Conservation (phyloP, 23 tunicate genomes). For the Clavelina lepadiformis region DNA sequence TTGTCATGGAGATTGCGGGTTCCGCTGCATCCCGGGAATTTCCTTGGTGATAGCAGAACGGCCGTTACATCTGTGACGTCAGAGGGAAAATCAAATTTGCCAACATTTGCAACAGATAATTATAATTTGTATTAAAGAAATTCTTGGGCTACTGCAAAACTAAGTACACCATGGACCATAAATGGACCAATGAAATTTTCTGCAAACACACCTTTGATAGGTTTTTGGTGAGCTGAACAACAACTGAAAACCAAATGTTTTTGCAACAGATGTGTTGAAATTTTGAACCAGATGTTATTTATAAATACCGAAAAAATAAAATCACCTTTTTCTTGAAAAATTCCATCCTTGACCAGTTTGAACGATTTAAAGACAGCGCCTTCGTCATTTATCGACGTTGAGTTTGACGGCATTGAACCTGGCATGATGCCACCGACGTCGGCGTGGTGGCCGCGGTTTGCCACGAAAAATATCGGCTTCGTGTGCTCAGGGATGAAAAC, state of each 20-base stretch:
- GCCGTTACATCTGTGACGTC: conserved; percentile 48
- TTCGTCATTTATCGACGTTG: conserved; percentile 75
- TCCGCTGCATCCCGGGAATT: conserved; percentile 83
- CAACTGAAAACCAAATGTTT: too few species aligned
- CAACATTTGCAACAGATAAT: too few species aligned
- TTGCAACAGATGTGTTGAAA: too few species aligned
- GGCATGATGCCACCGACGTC: conserved; percentile 96
- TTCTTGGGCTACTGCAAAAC: too few species aligned
- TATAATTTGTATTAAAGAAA: too few species aligned
- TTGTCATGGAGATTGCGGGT: conserved; percentile 94
- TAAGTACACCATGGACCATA: too few species aligned
- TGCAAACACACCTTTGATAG: too few species aligned
- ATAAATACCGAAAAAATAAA: background rate
- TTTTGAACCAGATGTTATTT: too few species aligned
- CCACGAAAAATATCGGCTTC: conserved; percentile 84
- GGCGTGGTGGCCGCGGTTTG: conserved; percentile 99
- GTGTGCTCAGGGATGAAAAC: conserved; percentile 53
- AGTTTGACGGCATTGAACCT: conserved; percentile 96
- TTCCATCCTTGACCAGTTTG: conserved; percentile 67
- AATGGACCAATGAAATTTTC: too few species aligned
- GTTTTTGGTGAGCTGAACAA: too few species aligned
- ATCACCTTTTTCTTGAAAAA: conserved; percentile 56
- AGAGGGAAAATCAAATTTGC: too few species aligned
- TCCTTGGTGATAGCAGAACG: conserved; percentile 65
- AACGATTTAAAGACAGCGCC: conserved; percentile 95